These are phyloP conservation scores for Amphimallon solstitiale DNA, from an alignment of 2,888 invertebrate genomes.

Conservation along the genomic window DNA sequence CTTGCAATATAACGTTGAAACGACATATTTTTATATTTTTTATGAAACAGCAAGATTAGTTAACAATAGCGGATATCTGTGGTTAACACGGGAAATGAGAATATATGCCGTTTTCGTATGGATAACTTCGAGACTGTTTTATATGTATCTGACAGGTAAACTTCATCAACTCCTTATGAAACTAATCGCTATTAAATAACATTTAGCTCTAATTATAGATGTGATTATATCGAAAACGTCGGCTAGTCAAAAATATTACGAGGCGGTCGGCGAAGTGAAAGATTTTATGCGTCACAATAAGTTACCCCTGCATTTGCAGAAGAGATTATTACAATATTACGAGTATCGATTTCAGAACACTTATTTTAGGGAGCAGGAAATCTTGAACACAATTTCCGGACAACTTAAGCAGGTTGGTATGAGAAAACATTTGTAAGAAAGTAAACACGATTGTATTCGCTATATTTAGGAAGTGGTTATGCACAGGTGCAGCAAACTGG, in stretches of 20 bases:
- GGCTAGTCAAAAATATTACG: slow-evolving; percentile 52
- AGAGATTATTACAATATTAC: slow-evolving; percentile 58
- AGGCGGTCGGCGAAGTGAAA: slow-evolving; percentile 57
- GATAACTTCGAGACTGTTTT: slow-evolving; percentile 20
- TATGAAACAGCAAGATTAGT: slow-evolving; percentile 28
- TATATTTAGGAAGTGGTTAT: slow-evolving; percentile 46
- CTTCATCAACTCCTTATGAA: not conserved
- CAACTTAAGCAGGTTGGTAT: slow-evolving; percentile 26
- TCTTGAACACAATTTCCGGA: slow-evolving; percentile 45
- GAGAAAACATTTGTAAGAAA: not conserved
- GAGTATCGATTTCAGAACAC: slow-evolving; percentile 60
- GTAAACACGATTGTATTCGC: not conserved
- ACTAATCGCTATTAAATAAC: slow-evolving; percentile 13
- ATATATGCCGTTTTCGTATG: slow-evolving; percentile 18
- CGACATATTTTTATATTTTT: slow-evolving; percentile 31
- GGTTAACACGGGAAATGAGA: not conserved
- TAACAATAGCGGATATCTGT: slow-evolving; percentile 22
- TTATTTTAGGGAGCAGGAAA: slow-evolving; percentile 60
- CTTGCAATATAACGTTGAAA: slow-evolving; percentile 16
- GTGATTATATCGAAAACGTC: slow-evolving; percentile 38
- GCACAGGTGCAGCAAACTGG: slow-evolving; percentile 64
- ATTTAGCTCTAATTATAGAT: slow-evolving; percentile 33
- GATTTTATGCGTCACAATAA: slow-evolving; percentile 63
- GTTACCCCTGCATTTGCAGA: slow-evolving; percentile 57
- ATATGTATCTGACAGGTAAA: slow-evolving; percentile 27